Evolutionary conservation across 92 coral and sea anemone genomes (phyloP).

Genomic region (Heliopora coerulea): DNA sequence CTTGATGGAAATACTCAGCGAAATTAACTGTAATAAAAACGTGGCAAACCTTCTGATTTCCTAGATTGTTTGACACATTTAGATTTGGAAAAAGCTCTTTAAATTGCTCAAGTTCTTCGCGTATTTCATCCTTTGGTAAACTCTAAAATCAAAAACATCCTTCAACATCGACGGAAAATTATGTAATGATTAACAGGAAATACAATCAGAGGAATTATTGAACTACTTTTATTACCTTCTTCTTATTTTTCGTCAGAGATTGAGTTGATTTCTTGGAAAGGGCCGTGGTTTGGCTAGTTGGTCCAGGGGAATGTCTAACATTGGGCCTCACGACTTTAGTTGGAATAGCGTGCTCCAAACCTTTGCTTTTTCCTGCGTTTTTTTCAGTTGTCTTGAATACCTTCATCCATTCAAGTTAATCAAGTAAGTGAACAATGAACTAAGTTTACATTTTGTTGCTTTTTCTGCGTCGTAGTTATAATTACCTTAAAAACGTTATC

Average conservation of each 20-base stretch:
- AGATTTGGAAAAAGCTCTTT: constrained; percentile 96
- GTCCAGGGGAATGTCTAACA: constrained; percentile 89
- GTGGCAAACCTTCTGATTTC: neutral
- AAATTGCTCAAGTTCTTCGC: constrained; percentile 74
- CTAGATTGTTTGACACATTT: constrained; percentile 36
- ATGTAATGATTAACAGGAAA: neutral
- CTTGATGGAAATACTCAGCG: neutral
- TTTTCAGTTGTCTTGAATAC: constrained; percentile 17
- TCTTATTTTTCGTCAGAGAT: neutral
- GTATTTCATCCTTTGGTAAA: constrained; percentile 55
- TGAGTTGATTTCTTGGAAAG: constrained; percentile 25
- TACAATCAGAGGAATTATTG: no score
- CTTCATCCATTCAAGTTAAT: neutral
- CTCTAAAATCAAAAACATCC: constrained; percentile 22
- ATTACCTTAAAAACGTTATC: constrained; percentile 56
- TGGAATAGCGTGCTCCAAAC: constrained; percentile 37
- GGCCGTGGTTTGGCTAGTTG: constrained; percentile 60
- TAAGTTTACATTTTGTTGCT: neutral
- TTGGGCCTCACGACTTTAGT: constrained; percentile 72
- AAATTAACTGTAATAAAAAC: neutral
- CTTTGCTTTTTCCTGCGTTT: constrained; percentile 1
- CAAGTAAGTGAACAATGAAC: neutral
- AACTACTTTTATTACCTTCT: neutral
- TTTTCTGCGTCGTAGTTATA: neutral
- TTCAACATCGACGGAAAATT: neutral